Conservation (phyloP, 92 coral and sea anemone species). For the Metridium senile region DNA sequence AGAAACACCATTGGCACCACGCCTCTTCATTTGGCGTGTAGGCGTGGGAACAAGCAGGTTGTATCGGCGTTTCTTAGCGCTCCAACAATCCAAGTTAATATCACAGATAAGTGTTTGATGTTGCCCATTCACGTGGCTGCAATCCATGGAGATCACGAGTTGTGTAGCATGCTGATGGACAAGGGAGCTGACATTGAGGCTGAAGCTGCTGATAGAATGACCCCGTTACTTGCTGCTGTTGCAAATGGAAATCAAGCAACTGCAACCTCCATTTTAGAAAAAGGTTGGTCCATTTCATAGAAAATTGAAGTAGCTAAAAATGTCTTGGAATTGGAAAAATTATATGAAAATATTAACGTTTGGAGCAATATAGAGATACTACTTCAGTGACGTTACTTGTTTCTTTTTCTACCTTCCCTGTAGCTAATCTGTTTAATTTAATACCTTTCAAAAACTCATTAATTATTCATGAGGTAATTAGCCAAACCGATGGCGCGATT, state of each 20-base stretch:
- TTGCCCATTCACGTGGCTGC: constrained; percentile 76
- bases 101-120: constrained; percentile 42
- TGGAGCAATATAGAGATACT: too few relatives aligned
- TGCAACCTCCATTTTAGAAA: constrained; percentile 45
- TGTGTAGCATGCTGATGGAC: constrained; percentile 52
- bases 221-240: constrained; percentile 79
- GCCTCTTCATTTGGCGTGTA: constrained; percentile 71
- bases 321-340: neutral
- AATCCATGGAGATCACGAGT: constrained; percentile 53
- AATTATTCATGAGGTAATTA: too few relatives aligned
- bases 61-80: constrained; percentile 45
- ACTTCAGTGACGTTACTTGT: too few relatives aligned
- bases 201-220: constrained; percentile 55
- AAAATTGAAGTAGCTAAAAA: too few relatives aligned
- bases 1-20: constrained; percentile 43
- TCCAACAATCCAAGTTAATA: constrained; percentile 38
- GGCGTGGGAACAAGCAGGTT: constrained; percentile 61
- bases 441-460: too few relatives aligned
- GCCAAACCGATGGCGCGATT: too few relatives aligned
- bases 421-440: too few relatives aligned
- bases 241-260: constrained; percentile 40
- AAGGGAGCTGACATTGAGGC: constrained; percentile 58
- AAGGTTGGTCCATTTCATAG: too few relatives aligned
- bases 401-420: too few relatives aligned
- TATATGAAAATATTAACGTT: neutral